Evolutionary conservation across 1,140 invertebrate species (phyloP), one percentile per base, ranked within the genome.

Genomic region (Bombus polaris): DNA sequence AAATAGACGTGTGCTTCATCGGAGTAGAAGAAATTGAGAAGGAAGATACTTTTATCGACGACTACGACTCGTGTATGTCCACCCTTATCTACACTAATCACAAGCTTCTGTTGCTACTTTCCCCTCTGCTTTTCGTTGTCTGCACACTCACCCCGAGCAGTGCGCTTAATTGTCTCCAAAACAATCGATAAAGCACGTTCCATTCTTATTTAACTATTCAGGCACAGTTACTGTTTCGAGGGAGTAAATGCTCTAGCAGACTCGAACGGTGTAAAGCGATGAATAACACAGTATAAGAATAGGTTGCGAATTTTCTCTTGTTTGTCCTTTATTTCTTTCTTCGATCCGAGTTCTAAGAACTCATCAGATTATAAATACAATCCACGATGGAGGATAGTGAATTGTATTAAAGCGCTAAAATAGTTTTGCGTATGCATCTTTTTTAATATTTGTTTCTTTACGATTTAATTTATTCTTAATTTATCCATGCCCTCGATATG

Each of bases 181-280:
- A 74, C 81, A 76, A 86, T 86, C 39, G 39, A 77, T 70, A 68
- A 83, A 76, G 25, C 66, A 79, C 22, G n/a, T 57, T 72, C 66
- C 82, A 72, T 79, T 84, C 75, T 66, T 71, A 83, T 77, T 73
- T 72, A 84, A 79, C 82, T 79, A 84, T 44, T 84, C 82, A 78
- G 75, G 75, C 75, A 62, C 28, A 37, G 35, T 72, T 84, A 59
- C 59, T n/a, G 42, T 78, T 59, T 78, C 47, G 5, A 37, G 39
- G 53, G 44, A 15, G 22, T 4, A 8, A 53, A 53, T 18, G 10
- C 44, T 59, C 39, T 71, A 84, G 28, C n/a, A 22, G 25, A 12
- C 15, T 28, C 22, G n/a, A 35, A 74, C n/a, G 47, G n/a, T 37
- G 37, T 59, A 71, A 80, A 78, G 39, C 82, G 37, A 35, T 35